Conservation (phyloP, 2,797 vertebrate genomes). For the Sternarchorhynchus goeldii region DNA sequence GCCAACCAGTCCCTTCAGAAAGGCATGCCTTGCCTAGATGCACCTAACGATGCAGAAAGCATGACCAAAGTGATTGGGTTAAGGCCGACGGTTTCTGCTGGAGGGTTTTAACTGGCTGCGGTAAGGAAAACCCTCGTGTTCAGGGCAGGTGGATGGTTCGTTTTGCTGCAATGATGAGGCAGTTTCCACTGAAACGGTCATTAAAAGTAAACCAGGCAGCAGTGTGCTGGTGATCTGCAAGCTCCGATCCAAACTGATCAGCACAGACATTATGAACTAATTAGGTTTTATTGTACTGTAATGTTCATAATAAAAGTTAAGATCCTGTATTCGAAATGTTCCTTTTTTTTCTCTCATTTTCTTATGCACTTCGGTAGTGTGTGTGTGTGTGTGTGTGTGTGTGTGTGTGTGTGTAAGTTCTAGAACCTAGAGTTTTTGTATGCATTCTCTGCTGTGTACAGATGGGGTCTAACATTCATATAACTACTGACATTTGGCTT, state of each 20-base stretch:
- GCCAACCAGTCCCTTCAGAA: constrained; percentile 7
- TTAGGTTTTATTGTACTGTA: too few species aligned
- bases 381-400: background rate
- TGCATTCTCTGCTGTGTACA: constrained; percentile 51
- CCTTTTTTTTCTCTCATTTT: background rate
- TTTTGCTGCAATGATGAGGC: background rate
- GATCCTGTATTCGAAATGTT: too few species aligned
- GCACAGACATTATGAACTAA: too few species aligned
- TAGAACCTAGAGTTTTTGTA: background rate
- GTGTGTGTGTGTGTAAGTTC: background rate
- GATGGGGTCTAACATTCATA: constrained; percentile 53
- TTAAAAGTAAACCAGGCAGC: background rate
- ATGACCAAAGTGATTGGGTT: constrained; percentile 41
- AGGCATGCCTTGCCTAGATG: constrained; percentile 29
- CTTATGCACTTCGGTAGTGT: background rate
- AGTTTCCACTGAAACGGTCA: background rate
- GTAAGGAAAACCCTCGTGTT: background rate
- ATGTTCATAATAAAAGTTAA: too few species aligned
- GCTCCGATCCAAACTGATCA: too few species aligned
- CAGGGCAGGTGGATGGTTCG: background rate
- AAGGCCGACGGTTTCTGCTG: constrained; percentile 18
- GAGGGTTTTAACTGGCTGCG: constrained; percentile 26
- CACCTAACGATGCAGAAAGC: constrained; percentile 45
- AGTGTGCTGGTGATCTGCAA: background rate
- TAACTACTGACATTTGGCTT: constrained; percentile 51